Percentiles rank a stretch among this genome's conserved stretches.
Evolutionary conservation across 2,888 invertebrate species (phyloP).

Genomic region (Phanerotoma sp.): DNA sequence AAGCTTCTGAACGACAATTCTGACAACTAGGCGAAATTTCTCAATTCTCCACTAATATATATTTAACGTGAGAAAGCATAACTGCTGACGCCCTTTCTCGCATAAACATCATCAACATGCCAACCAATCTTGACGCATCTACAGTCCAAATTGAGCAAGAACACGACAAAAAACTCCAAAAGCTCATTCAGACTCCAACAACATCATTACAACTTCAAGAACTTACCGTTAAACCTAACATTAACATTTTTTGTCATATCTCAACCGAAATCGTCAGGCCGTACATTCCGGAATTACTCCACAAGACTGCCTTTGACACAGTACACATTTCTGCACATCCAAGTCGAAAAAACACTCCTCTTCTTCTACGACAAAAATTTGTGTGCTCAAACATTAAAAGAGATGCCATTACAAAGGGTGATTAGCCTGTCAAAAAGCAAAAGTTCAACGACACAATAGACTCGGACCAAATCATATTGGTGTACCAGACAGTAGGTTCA

Average conservation of each 20-base stretch:
- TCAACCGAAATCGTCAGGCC: background rate
- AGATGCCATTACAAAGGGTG: background rate
- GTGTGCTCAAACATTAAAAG: background rate
- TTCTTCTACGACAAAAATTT: background rate
- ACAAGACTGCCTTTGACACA: background rate
- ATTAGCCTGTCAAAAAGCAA: conserved; percentile 40
- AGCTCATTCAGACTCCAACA: background rate
- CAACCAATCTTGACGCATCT: background rate
- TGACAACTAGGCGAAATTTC: too few species aligned
- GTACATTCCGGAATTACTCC: background rate
- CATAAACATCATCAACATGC: background rate
- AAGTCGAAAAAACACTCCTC: background rate
- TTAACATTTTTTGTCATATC: background rate
- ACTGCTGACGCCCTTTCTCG: conserved; percentile 15
- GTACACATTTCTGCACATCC: background rate
- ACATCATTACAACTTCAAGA: background rate
- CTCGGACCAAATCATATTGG: conserved; percentile 32
- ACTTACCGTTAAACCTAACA: background rate
- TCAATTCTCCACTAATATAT: too few species aligned
- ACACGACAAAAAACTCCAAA: background rate
- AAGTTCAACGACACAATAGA: conserved; percentile 38
- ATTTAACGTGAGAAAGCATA: too few species aligned
- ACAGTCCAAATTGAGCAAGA: background rate
- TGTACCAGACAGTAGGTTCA: background rate
- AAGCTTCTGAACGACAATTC: too few species aligned